These are phyloP conservation scores for Silurus lanzhouensis DNA, from an alignment of 2,797 vertebrate genomes.

Conservation along the genomic window DNA sequence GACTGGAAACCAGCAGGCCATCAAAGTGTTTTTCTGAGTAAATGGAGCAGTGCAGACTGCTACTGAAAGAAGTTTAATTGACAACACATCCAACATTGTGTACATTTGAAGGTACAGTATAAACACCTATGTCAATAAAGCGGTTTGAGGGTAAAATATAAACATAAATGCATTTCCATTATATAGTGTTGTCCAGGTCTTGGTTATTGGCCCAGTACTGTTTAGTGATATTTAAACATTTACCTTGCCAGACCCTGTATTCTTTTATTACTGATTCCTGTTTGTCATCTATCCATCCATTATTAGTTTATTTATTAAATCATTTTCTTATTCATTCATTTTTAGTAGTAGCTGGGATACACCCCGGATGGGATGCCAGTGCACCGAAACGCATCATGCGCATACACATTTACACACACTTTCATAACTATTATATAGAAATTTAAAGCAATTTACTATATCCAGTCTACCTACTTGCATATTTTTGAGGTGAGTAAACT, in stretches of 20 bases:
- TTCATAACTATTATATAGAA: not conserved
- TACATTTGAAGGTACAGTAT: not conserved
- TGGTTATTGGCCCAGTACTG: not conserved
- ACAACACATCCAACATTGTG: not conserved
- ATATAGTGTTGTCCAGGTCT: not conserved
- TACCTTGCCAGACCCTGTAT: not conserved
- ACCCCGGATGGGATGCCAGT: not conserved
- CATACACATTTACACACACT: not conserved
- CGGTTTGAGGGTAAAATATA: not conserved
- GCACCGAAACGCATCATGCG: not conserved
- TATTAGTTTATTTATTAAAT: not conserved
- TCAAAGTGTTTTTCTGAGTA: conserved; percentile 21
- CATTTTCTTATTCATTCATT: not conserved
- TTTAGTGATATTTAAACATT: not conserved
- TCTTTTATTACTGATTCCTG: not conserved
- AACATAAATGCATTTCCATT: not conserved
- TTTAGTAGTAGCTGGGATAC: not conserved
- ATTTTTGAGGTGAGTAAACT: not conserved
- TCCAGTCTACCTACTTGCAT: not conserved
- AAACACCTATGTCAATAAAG: conserved; percentile 13
- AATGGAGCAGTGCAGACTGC: conserved; percentile 16
- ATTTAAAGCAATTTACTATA: not conserved
- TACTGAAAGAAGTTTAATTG: not conserved
- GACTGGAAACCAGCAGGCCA: conserved; percentile 29
- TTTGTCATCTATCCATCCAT: not conserved